A percentile compares a stretch with the other conserved stretches of the same genome.
phyloP scores from a whole-genome alignment of 2,797 vertebrate species.

The Numenius phaeopus region DNA sequence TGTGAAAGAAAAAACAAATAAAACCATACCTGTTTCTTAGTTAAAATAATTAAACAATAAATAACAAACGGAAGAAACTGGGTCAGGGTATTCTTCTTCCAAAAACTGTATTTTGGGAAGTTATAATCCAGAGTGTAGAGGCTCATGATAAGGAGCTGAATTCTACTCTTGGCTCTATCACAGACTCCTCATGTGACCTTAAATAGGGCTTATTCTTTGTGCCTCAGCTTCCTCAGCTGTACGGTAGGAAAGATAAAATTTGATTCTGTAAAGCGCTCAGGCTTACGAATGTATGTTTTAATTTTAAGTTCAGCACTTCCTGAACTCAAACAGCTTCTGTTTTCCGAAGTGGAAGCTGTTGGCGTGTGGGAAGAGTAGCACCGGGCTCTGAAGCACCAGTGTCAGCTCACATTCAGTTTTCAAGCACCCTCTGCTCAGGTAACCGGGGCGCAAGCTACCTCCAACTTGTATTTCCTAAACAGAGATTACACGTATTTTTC shows the following conservation, averaged over 20 bases:
- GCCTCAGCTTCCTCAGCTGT: neutral
- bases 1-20: neutral
- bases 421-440: neutral
- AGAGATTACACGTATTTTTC: neutral
- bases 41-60: neutral
- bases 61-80: neutral
- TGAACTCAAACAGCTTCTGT: neutral
- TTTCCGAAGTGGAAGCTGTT: neutral
- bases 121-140: neutral
- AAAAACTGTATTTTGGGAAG: neutral
- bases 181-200: neutral
- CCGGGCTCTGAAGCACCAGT: neutral
- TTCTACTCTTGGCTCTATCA: neutral
- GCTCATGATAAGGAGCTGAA: neutral
- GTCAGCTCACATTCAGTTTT: neutral
- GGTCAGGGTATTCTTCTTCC: neutral
- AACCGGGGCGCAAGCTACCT: neutral
- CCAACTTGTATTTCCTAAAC: neutral
- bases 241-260: neutral
- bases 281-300: neutral
- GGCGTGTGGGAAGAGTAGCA: neutral
- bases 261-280: neutral
- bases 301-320: neutral
- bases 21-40: neutral
- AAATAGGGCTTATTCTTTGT: neutral